A percentile compares a stretch with the other conserved stretches of the same genome.
phyloP scores from a whole-genome alignment of 2,797 vertebrate species.

The Pantherophis vulpinus region DNA sequence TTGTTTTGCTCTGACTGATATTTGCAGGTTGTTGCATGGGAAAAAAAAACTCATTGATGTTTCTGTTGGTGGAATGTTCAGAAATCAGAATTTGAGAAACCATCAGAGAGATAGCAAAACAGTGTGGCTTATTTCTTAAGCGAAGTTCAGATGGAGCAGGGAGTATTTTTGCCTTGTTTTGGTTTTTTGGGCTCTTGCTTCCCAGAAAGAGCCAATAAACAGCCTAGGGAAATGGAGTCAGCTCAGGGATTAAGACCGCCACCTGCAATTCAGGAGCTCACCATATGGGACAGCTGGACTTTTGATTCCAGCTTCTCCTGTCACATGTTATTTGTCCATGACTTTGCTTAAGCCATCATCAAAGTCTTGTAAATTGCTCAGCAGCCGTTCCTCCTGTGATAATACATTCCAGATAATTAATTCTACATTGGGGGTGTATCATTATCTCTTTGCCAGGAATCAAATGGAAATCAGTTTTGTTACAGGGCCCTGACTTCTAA shows the following conservation, averaged over 20 bases:
- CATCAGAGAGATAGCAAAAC: neutral
- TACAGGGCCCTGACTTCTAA: neutral
- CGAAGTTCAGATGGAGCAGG: neutral
- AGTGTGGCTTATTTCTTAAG: neutral
- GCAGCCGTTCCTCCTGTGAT: neutral
- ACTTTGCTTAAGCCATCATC: neutral
- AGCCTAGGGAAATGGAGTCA: neutral
- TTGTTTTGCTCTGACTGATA: too few relatives aligned
- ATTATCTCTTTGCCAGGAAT: neutral
- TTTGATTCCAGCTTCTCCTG: neutral
- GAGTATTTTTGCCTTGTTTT: neutral
- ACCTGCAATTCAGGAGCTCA: neutral
- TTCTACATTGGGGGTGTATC: neutral
- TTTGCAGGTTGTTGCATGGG: neutral
- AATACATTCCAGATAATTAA: neutral
- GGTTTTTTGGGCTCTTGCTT: neutral
- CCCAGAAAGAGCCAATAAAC: neutral
- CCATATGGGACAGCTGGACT: neutral
- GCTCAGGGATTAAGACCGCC: neutral
- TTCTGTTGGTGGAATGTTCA: constrained; percentile 10
- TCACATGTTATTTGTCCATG: neutral
- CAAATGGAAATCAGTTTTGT: neutral
- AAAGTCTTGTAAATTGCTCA: neutral
- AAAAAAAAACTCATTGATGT: neutral
- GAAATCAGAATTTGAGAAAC: neutral